These are phyloP conservation scores for Acromyrmex charruanus DNA, from an alignment of 1,140 invertebrate species.

Conservation along the genomic window DNA sequence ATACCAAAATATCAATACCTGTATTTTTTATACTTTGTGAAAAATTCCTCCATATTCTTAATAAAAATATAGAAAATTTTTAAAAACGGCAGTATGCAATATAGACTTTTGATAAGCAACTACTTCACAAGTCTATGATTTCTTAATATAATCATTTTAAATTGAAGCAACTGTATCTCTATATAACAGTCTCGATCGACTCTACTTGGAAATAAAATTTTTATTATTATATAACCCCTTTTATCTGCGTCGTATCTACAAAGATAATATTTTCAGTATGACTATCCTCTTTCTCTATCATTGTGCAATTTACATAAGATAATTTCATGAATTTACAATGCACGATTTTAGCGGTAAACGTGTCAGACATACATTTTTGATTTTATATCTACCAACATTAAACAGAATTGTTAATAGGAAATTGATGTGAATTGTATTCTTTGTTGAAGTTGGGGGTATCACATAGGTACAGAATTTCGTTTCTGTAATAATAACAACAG, in stretches of 20 bases:
- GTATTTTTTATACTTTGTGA: too few relatives aligned
- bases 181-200: background rate
- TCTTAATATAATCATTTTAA: too few relatives aligned
- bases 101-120: too few relatives aligned
- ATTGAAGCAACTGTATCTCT: background rate
- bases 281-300: too few relatives aligned
- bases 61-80: too few relatives aligned
- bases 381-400: background rate
- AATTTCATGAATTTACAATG: background rate
- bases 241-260: background rate
- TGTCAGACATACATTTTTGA: background rate
- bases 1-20: too few relatives aligned
- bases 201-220: background rate
- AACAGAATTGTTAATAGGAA: conserved; percentile 26
- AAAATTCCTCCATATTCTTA: too few relatives aligned
- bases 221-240: background rate
- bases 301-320: background rate
- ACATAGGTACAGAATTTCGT: background rate
- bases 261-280: background rate
- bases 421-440: background rate
- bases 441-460: background rate
- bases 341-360: too few relatives aligned
- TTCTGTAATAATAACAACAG: background rate
- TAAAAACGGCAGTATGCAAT: too few relatives aligned
- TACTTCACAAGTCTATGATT: too few relatives aligned